A percentile compares a stretch with the other conserved stretches of the same genome.
Evolutionary conservation across 2,888 invertebrate species (phyloP).

Genomic region (Ariolimax columbianus): DNA sequence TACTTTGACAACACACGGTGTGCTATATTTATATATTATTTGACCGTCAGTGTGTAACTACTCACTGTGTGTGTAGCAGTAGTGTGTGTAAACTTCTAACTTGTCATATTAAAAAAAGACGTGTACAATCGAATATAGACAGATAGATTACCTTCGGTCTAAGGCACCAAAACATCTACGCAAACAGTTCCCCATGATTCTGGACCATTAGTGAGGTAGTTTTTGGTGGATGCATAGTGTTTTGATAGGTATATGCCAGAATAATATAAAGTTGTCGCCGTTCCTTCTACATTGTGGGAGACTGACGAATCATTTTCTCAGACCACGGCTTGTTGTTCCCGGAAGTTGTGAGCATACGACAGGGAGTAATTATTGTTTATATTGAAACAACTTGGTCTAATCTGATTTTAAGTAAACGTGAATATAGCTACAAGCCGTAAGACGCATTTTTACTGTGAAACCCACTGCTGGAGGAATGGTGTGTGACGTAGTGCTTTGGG

Average conservation of each 20-base stretch:
- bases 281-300: background rate
- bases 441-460: no score
- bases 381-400: no score
- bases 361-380: slow-evolving; percentile 11
- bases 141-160: slow-evolving; percentile 53
- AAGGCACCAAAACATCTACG: slow-evolving; percentile 53
- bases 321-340: background rate
- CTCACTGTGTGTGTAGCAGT: no score
- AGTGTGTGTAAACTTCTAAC: no score
- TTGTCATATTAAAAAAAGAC: background rate
- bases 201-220: slow-evolving; percentile 16
- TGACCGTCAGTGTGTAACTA: no score
- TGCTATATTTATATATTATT: no score
- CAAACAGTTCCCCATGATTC: slow-evolving; percentile 57
- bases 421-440: no score
- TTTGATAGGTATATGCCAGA: background rate
- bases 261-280: background rate
- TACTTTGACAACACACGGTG: no score
- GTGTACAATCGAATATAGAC: background rate
- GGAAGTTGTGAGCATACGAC: background rate
- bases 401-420: no score
- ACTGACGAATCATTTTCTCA: background rate
- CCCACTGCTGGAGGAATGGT: no score
- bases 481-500: no score
- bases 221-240: slow-evolving; percentile 5